Base-by-base conservation (phyloP, 1,140 invertebrate genomes). In the Drosophila pseudoananassae region DNA sequence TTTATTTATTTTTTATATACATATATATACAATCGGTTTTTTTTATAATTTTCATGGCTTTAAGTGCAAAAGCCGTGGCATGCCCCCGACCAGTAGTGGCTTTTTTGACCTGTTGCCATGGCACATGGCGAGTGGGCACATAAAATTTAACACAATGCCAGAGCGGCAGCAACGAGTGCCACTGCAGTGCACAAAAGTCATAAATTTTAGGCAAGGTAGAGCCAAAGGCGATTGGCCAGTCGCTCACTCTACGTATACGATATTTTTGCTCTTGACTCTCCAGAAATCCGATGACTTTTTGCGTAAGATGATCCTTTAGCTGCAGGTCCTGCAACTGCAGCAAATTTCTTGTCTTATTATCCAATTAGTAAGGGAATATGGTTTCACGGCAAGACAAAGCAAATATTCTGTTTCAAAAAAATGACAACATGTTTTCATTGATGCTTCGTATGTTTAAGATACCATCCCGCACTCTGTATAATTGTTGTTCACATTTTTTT, bases 81-180 rank as follows among this genome's bases (percentile, higher is more conserved):
- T 50, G 29, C 47, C 36, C 33, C 33, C 12, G 9, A 36, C 33
- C 25, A 27, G 6, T 27, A 12, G 12, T 1, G 10, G 12, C 33
- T 36, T 36, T 53, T 27, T 65, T 77, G 74, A 82, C 79, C 78
- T 66, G 79, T 83, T 83, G 74, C 78, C 79, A 83, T 82, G 70
- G 69, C 57, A 25, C 53, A 27, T 27, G 25, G 25, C 25, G 31
- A 8, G 8, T 7, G 68, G 46, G 12, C 55, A 50, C 74, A 83
- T 81, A 50, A 75, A 83, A 66, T 75, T 75, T 70, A 77, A 70
- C 78, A 75, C 60, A 66, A 81, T 71, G 60, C 55, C 55, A 40
- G 50, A 8, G 17, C 25, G 10, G 29, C 12, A 17, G n/a, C 27
- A 29, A 10, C 33, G 9, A 36, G 9, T 36, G 33, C 33, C 33